Base-by-base conservation (phyloP, 2,113 vertebrate species). In the Rattus norvegicus region DNA sequence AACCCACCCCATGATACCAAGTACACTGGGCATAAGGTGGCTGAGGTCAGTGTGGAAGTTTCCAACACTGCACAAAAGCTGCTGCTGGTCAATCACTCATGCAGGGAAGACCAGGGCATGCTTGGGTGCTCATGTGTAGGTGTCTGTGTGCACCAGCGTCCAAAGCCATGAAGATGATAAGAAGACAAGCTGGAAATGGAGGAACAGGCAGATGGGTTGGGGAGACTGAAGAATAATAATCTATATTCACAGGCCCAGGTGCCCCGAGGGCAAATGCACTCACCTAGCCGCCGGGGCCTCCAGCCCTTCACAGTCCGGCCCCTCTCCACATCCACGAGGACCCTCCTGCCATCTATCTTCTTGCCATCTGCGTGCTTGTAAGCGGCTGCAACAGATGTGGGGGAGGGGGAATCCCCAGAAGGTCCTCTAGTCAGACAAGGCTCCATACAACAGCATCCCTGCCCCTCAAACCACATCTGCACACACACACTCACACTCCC, bases 351-450 rank as follows among this genome's bases (percentile, higher is more conserved):
- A 2, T 99, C 99, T 1, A 99, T 99, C 99, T 99, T 99, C 99
- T 99, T 99, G 54, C 99, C 99, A 0, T 99, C 99, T 30, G 99
- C 99, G 33, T 99, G 99, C 97, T 99, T 99, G 98, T 99, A 99
- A 98, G 99, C 99, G 89, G 99, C 99, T 99, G 99, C 85, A 98
- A 98, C 95, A 98, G 97, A 98, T 49, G 95, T 67, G 96, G 98
- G 97, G 96, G 96, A 97, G 97, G 97, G 97, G 97, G 77, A 96
- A 91, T 97, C 96, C 97, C 97, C 97, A 95, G 94, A 95, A 92
- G 94, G 87, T 92, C 79, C 94, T 83, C 94, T 97, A 95, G 93
- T 98, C 96, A 98, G 33, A 90, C 52, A 87, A 36, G 36, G 83
- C 75, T 79, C 80, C 0, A 2, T 1, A 36, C n/a, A 9, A 30